Base-by-base conservation (phyloP, 2,888 invertebrate genomes). In the Hypena proboscidalis region DNA sequence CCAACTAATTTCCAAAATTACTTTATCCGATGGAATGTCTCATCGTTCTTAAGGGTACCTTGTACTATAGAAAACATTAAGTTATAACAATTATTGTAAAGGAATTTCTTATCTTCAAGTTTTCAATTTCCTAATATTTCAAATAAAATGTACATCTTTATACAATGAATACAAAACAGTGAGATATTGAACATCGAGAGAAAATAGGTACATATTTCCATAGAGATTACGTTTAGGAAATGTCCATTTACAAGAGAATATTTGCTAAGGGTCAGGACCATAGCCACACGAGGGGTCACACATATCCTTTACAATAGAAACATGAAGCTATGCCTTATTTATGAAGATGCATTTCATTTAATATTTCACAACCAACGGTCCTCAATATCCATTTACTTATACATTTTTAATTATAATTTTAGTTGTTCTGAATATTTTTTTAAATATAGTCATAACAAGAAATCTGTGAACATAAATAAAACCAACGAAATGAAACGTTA, bases 281-380 rank as follows among this genome's bases (percentile, higher is more conserved):
- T n/a, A 6, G 9, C 8, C 33, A 30, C 22, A 33, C 15, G 20
- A 34, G 27, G 43, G 29, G 19, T 9, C 6, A 27, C 31, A 35
- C n/a, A 6, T n/a, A 29, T 8, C 8, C 14, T 8, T 36, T 38
- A 51, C 33, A 59, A 22, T 30, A 40, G 44, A 39, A 45, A 57
- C 39, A 58, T 47, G 25, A 44, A 59, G 67, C 61, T 53, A 52
- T 57, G 49, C 55, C 60, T 37, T 41, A 50, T 29, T 58, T 53
- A 56, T 25, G 49, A 7, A 49, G 8, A 39, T 41, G 40, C 38
- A 38, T n/a, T n/a, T n/a, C n/a, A n/a, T n/a, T n/a, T n/a, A n/a
- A n/a, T n/a, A n/a, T n/a, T n/a, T n/a, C n/a, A n/a, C n/a, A n/a
- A n/a, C n/a, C n/a, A n/a, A n/a, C n/a, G n/a, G n/a, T n/a, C n/a